These are phyloP conservation scores for Porites rus DNA, from an alignment of 92 coral and sea anemone genomes.

Conservation along the genomic window DNA sequence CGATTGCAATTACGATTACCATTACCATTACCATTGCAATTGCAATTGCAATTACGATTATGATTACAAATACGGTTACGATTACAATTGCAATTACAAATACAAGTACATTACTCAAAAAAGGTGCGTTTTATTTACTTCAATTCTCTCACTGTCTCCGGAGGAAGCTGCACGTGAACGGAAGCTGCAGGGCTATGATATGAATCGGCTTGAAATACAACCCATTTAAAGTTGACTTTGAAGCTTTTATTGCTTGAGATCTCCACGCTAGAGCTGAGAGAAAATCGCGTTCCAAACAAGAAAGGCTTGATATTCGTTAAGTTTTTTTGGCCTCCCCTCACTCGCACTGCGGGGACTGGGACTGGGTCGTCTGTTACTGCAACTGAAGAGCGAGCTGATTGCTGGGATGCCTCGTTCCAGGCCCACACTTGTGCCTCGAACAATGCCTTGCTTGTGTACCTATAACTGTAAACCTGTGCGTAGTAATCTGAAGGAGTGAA, in stretches of 20 bases:
- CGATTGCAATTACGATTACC: too few relatives aligned
- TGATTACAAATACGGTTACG: too few relatives aligned
- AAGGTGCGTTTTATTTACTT: slow-evolving; percentile 39
- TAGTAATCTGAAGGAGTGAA: slow-evolving; percentile 68
- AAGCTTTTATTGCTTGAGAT: slow-evolving; percentile 40
- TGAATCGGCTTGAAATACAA: slow-evolving; percentile 66
- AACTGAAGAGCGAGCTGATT: slow-evolving; percentile 57
- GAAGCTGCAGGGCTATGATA: slow-evolving; percentile 23
- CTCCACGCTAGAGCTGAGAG: slow-evolving; percentile 71
- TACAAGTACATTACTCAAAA: too few relatives aligned
- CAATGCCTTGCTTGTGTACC: slow-evolving; percentile 44
- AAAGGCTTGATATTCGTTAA: slow-evolving; percentile 40
- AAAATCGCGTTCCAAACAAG: slow-evolving; percentile 65
- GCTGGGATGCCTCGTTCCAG: slow-evolving; percentile 66
- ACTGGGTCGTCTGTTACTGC: slow-evolving; percentile 70
- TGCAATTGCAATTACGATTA: too few relatives aligned
- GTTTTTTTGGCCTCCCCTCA: slow-evolving; percentile 77
- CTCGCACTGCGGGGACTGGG: slow-evolving; percentile 59
- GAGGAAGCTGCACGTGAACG: slow-evolving; percentile 58
- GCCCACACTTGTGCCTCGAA: slow-evolving; percentile 70
- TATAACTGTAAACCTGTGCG: slow-evolving; percentile 59
- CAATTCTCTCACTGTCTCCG: slow-evolving; percentile 61
- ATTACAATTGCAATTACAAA: too few relatives aligned
- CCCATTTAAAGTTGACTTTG: slow-evolving; percentile 71
- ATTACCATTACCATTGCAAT: too few relatives aligned